A percentile compares a stretch with the other conserved stretches of the same genome.
These are phyloP conservation scores for Lepeophtheirus salmonis DNA, from an alignment of 1,140 invertebrate species.

Conservation along the genomic window DNA sequence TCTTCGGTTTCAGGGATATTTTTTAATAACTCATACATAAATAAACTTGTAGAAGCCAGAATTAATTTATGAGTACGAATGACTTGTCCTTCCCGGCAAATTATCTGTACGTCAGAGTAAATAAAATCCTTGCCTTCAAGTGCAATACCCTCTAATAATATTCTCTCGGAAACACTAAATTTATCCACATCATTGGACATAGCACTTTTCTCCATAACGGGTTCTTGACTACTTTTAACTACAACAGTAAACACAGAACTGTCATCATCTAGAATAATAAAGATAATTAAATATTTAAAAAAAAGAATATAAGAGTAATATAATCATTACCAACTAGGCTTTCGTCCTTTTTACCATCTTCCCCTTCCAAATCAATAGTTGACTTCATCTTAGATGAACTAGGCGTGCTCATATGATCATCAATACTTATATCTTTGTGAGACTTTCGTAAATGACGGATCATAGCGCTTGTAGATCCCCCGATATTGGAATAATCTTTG, in stretches of 20 bases:
- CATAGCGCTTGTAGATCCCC: neutral
- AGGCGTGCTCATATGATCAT: neutral
- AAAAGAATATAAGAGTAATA: no score
- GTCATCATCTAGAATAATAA: no score
- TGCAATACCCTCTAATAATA: neutral
- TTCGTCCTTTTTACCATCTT: neutral
- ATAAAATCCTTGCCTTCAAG: neutral
- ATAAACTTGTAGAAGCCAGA: neutral
- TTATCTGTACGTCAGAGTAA: neutral
- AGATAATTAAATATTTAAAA: no score
- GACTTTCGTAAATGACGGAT: neutral
- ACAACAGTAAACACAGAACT: no score
- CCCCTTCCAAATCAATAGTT: neutral
- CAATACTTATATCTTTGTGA: neutral
- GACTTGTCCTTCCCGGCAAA: constrained; percentile 2
- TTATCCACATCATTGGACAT: no score
- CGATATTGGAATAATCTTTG: neutral
- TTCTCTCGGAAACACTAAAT: no score
- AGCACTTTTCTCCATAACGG: no score
- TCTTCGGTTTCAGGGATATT: neutral
- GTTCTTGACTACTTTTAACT: no score
- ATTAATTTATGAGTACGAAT: neutral
- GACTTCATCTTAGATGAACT: neutral
- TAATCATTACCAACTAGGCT: no score
- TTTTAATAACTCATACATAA: neutral